A percentile compares a stretch with the other conserved stretches of the same genome.
Evolutionary conservation across 2,113 vertebrate species (phyloP).

Genomic region (Upupa epops): DNA sequence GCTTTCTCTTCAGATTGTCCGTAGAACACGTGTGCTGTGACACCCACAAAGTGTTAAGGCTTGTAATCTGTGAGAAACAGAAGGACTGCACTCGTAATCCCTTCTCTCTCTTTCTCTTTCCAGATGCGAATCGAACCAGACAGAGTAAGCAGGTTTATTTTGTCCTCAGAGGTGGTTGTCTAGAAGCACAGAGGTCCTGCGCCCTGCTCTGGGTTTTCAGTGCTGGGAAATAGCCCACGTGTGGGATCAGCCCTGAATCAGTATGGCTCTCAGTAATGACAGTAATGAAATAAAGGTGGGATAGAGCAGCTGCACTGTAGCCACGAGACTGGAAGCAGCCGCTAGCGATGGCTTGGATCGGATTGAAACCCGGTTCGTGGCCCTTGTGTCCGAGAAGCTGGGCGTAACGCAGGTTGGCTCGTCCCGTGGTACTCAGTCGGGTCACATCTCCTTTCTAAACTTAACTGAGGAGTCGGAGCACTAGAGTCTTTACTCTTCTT

Average conservation of each 20-base stretch:
- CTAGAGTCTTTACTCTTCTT: neutral
- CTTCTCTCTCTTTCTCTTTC: constrained; percentile 36
- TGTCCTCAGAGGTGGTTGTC: neutral
- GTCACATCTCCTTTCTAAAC: neutral
- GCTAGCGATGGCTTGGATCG: neutral
- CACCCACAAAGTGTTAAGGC: neutral
- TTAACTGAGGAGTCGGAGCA: neutral
- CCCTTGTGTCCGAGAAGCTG: neutral
- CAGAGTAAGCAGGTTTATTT: constrained; percentile 65
- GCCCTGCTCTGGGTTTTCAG: neutral
- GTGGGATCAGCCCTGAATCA: neutral
- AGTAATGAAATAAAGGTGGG: neutral
- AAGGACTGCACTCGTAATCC: neutral
- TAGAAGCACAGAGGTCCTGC: neutral
- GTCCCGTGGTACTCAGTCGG: neutral
- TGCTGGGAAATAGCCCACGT: neutral
- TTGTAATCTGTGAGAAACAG: neutral
- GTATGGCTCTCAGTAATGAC: neutral
- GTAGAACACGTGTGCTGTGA: neutral
- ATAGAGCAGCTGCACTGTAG: neutral
- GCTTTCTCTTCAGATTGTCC: neutral
- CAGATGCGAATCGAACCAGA: constrained; percentile 65
- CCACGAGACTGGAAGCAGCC: neutral
- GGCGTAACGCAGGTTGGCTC: neutral
- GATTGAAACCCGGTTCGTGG: neutral